A percentile compares a stretch with the other conserved stretches of the same genome.
Conservation (phyloP, 1,140 invertebrate species). For the Parapsyche elsis region DNA sequence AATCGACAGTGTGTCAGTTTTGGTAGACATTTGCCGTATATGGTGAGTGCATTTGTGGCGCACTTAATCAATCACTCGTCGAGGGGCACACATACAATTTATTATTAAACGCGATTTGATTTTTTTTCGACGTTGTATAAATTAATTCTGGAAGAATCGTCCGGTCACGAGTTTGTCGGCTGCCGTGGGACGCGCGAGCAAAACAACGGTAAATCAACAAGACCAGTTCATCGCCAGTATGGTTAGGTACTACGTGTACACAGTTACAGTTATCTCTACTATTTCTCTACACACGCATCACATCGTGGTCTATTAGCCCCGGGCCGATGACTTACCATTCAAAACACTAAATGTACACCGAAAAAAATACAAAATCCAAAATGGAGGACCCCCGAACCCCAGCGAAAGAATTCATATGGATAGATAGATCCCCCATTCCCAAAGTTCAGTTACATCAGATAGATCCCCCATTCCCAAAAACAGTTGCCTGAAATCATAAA, state of each 20-base stretch:
- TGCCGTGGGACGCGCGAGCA: constrained; percentile 16
- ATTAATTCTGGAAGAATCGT: constrained; percentile 26
- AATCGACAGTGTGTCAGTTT: too few species aligned
- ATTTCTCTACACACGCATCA: constrained; percentile 39
- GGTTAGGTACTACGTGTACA: constrained; percentile 1
- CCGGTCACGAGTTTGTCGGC: constrained; percentile 16
- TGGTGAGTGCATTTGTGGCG: neutral
- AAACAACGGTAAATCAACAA: constrained; percentile 48
- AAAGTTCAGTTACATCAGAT: too few species aligned
- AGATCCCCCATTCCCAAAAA: too few species aligned
- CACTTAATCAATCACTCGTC: neutral
- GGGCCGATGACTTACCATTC: neutral
- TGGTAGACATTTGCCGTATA: neutral
- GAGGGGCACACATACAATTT: neutral
- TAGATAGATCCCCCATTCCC: too few species aligned
- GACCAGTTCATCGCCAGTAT: constrained; percentile 36
- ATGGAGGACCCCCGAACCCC: too few species aligned
- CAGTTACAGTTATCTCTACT: constrained; percentile 44
- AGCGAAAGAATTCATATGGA: too few species aligned
- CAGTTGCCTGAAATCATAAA: too few species aligned
- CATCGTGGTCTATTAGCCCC: constrained; percentile 27
- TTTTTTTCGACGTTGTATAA: neutral
- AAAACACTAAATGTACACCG: neutral
- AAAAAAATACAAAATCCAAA: neutral
- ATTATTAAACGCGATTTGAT: too few species aligned